phyloP scores from a whole-genome alignment of 2,888 invertebrate species.

The Nezara viridula region DNA sequence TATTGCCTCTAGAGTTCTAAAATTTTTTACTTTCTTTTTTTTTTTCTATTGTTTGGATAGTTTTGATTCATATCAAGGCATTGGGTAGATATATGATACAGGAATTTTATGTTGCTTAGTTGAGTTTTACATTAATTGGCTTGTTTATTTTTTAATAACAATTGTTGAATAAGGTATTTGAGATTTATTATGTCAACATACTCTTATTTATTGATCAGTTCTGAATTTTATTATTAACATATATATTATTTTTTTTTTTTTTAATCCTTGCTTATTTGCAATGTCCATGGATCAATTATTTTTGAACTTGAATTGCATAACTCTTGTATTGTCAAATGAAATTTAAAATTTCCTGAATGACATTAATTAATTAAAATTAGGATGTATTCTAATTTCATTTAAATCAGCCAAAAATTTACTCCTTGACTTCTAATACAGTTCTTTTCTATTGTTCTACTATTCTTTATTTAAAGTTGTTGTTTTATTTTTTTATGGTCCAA shows the following conservation, averaged over 20 bases:
- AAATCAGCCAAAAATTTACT: neutral
- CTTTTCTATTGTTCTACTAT: no score
- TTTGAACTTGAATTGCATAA: neutral
- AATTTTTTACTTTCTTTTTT: neutral
- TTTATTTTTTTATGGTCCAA: no score
- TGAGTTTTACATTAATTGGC: neutral
- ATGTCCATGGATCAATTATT: neutral
- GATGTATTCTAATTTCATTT: neutral
- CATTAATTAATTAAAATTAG: neutral
- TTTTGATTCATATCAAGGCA: neutral
- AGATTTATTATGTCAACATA: slow-evolving; percentile 4
- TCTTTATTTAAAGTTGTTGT: no score
- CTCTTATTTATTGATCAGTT: neutral
- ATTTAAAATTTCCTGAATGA: neutral
- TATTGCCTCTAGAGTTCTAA: neutral
- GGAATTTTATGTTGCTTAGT: neutral
- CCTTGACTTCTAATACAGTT: no score
- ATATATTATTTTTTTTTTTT: no score
- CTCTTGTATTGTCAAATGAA: neutral
- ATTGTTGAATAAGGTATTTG: neutral
- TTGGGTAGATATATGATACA: neutral
- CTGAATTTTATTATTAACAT: neutral
- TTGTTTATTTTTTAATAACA: neutral
- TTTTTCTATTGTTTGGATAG: neutral
- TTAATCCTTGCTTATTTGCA: neutral